phyloP scores from a whole-genome alignment of 2,113 vertebrate species.

The Urocynchramus pylzowi region DNA sequence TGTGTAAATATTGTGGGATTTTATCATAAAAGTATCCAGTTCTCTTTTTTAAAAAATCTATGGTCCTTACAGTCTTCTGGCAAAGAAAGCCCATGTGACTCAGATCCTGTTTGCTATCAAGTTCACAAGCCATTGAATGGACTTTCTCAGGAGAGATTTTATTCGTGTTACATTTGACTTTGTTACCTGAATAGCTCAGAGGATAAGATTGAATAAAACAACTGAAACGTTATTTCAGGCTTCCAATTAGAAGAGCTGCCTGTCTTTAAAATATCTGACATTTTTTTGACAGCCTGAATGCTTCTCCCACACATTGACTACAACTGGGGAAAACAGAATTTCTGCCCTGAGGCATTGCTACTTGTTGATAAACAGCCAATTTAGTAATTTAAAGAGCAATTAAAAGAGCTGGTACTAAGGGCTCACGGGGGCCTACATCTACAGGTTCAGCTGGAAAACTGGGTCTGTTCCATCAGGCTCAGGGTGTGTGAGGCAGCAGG shows the following conservation, averaged over 20 bases:
- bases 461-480: neutral
- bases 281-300: neutral
- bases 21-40: neutral
- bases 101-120: neutral
- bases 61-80: neutral
- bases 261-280: neutral
- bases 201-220: neutral
- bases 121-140: neutral
- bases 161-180: conserved; percentile 8
- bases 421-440: neutral
- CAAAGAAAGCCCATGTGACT: neutral
- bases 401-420: neutral
- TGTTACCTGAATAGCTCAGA: neutral
- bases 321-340: neutral
- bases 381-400: neutral
- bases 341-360: neutral
- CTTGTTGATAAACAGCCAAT: neutral
- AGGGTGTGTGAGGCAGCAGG: neutral
- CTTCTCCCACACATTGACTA: neutral
- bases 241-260: neutral
- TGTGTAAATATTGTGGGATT: neutral
- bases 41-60: neutral
- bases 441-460: neutral
- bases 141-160: neutral
- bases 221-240: neutral